Conservation (phyloP, 2,888 invertebrate genomes). For the Clusia tigrina region DNA sequence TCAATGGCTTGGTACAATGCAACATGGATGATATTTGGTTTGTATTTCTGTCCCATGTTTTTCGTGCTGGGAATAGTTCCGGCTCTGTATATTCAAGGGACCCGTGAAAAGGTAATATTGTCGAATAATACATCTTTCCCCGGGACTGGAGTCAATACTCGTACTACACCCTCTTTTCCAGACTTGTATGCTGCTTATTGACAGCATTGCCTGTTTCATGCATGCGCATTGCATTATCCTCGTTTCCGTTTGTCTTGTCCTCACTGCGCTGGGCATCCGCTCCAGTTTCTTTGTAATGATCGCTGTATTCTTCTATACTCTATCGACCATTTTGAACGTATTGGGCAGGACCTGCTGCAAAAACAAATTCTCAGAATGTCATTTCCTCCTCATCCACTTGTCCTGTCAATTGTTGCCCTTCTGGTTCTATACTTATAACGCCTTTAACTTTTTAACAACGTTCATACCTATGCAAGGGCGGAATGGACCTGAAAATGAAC, state of each 20-base stretch:
- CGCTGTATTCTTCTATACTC: conserved; percentile 55
- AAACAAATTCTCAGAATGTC: conserved; percentile 51
- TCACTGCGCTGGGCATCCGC: conserved; percentile 53
- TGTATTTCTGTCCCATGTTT: conserved; percentile 62
- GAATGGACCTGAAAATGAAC: conserved; percentile 65
- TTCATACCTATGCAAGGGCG: conserved; percentile 72
- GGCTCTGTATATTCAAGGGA: conserved; percentile 49
- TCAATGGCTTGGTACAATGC: conserved; percentile 70
- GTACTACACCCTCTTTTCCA: conserved; percentile 19
- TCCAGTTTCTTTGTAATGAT: conserved; percentile 59
- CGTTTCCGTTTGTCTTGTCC: conserved; percentile 45
- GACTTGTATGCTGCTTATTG: conserved; percentile 46
- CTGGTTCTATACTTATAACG: conserved; percentile 65
- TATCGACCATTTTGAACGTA: conserved; percentile 49
- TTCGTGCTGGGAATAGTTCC: conserved; percentile 53
- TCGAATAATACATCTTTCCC: no score
- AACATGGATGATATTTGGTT: conserved; percentile 66
- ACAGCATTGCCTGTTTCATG: conserved; percentile 54
- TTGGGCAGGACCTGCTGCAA: conserved; percentile 39
- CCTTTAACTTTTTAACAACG: conserved; percentile 65
- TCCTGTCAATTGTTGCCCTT: conserved; percentile 62
- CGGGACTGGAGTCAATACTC: no score
- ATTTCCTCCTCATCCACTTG: conserved; percentile 58
- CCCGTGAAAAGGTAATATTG: conserved; percentile 44
- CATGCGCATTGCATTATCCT: conserved; percentile 58